phyloP scores from a whole-genome alignment of 2,888 invertebrate species.

The Crocallis elinguaria region DNA sequence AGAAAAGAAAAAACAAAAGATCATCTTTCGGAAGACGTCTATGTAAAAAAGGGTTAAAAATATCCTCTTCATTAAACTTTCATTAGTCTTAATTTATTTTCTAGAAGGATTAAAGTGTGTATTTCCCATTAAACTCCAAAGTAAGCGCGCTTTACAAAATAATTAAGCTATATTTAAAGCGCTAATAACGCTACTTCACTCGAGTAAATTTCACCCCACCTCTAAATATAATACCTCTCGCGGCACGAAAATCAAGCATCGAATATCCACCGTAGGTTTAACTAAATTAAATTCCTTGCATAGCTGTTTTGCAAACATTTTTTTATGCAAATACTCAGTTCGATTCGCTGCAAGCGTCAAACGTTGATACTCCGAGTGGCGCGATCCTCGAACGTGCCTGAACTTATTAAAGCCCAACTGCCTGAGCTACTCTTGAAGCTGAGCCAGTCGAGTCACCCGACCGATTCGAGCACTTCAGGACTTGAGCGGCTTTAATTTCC shows the following conservation, averaged over 20 bases:
- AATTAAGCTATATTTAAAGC: constrained; percentile 21
- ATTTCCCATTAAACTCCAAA: constrained; percentile 9
- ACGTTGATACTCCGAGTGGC: constrained; percentile 39
- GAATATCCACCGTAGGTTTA: background rate
- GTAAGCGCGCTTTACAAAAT: constrained; percentile 13
- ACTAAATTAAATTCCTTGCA: constrained; percentile 26
- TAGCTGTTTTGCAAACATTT: constrained; percentile 33
- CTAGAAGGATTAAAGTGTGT: no score
- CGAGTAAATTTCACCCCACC: background rate
- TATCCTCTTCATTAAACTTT: no score
- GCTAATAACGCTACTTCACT: constrained; percentile 9
- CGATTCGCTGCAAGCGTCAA: constrained; percentile 39
- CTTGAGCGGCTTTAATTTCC: constrained; percentile 47
- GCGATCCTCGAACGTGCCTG: constrained; percentile 47
- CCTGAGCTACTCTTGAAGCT: constrained; percentile 34
- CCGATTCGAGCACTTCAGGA: constrained; percentile 26
- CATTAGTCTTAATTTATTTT: no score
- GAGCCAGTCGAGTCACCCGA: constrained; percentile 32
- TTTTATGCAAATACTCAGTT: constrained; percentile 45
- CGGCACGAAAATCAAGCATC: constrained; percentile 12
- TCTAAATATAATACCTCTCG: constrained; percentile 4
- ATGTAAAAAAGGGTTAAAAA: no score
- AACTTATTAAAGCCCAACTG: constrained; percentile 46
- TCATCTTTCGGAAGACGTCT: no score
- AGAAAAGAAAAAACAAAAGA: no score